Evolutionary conservation across 2,113 vertebrate genomes (phyloP).

Genomic region (Chaetura pelagica): DNA sequence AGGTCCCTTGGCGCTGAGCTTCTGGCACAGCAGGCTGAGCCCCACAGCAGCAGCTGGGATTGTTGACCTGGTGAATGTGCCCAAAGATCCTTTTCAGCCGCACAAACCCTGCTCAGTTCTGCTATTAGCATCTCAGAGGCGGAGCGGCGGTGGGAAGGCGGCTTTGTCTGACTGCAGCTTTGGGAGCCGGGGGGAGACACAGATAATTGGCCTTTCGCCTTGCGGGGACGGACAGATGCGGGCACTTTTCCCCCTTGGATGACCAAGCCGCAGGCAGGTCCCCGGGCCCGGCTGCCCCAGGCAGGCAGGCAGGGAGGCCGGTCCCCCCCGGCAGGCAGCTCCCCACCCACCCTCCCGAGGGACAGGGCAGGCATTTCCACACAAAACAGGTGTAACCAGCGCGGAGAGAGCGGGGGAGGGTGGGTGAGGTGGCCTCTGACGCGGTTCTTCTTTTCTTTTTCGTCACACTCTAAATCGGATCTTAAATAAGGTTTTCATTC

Average conservation of each 20-base stretch:
- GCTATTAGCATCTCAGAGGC: constrained; percentile 83
- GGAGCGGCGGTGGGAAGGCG: constrained; percentile 80
- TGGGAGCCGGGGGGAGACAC: constrained; percentile 75
- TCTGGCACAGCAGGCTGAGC: constrained; percentile 54
- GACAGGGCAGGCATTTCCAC: not conserved
- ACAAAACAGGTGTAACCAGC: not conserved
- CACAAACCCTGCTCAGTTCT: constrained; percentile 69
- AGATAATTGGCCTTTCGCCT: constrained; percentile 67
- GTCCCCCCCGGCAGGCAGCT: no score
- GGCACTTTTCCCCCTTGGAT: constrained; percentile 63
- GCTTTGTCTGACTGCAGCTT: constrained; percentile 78
- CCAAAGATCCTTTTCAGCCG: constrained; percentile 72
- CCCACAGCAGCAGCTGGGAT: constrained; percentile 38
- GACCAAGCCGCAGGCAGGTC: not conserved
- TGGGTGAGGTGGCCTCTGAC: not conserved
- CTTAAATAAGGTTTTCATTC: not conserved
- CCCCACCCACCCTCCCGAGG: not conserved
- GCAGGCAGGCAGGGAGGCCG: no score
- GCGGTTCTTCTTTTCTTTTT: not conserved
- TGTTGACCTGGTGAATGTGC: constrained; percentile 68
- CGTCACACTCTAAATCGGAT: not conserved
- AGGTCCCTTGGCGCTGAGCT: not conserved
- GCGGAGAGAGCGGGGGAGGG: not conserved
- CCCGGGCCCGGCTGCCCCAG: no score
- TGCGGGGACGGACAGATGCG: constrained; percentile 76